Base-by-base conservation (phyloP, 2,888 invertebrate species). In the Entomobrya multifasciata region DNA sequence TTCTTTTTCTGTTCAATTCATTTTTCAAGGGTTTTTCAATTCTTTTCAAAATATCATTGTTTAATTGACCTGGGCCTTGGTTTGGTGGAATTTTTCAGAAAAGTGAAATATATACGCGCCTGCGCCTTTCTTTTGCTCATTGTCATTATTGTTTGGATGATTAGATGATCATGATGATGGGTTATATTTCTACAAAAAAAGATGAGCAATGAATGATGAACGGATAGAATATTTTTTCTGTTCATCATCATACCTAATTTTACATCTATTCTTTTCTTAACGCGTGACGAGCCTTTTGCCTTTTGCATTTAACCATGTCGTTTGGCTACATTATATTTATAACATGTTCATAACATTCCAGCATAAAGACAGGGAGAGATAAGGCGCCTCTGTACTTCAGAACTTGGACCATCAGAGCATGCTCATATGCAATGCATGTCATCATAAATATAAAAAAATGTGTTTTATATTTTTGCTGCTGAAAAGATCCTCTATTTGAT, bases 341-440 rank as follows among this genome's bases (percentile, higher is more conserved):
- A 52, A 52, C 52, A 52, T 57, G 55, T 57, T 57, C 55, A 57
- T 57, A n/a, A n/a, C n/a, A n/a, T n/a, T n/a, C n/a, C n/a, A n/a
- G n/a, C n/a, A n/a, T n/a, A 25, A 25, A 27, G 6, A 67, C 67
- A 67, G 67, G 67, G 47, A 70, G 44, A 30, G 25, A 30, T 8
- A 36, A 36, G 36, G 36, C 36, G 36, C 36, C 36, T 36, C 60
- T 22, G 60, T 10, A 10, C 60, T 4, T 11, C n/a, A 8, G 36
- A 6, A 8, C 36, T 36, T 36, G 36, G 36, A 36, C 36, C 36
- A 4, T 36, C n/a, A n/a, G n/a, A n/a, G n/a, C n/a, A 36, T 36
- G 36, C 36, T n/a, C n/a, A 36, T 36, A 36, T 36, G 36, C 8
- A 36, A 17, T 52, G 52, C 52, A 15, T 52, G 6, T 52, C 25